phyloP scores from a whole-genome alignment of 2,888 invertebrate genomes.

The Hirtodrosophila histrioides region DNA sequence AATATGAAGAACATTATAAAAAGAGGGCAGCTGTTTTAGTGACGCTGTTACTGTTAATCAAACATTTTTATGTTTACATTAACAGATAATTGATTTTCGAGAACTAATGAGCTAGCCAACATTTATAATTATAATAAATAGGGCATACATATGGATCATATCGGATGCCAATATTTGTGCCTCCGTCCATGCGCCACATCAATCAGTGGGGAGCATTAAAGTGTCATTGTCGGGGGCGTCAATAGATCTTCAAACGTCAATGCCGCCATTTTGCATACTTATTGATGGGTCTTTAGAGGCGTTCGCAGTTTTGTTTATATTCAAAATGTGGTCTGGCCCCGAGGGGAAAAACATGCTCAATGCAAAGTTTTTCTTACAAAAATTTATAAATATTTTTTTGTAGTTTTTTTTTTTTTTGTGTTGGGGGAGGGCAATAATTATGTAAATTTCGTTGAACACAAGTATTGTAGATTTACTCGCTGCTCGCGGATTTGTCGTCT shows the following conservation, averaged over 20 bases:
- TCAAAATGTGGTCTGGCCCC: slow-evolving; percentile 28
- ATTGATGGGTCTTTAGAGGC: slow-evolving; percentile 73
- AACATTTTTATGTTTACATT: background rate
- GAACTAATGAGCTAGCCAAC: slow-evolving; percentile 30
- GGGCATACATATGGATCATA: slow-evolving; percentile 50
- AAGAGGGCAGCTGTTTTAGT: too few relatives aligned
- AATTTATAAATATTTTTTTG: slow-evolving; percentile 51
- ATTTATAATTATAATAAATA: slow-evolving; percentile 16
- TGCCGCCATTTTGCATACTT: slow-evolving; percentile 44
- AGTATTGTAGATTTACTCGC: slow-evolving; percentile 63
- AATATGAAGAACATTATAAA: too few relatives aligned
- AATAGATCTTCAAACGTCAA: slow-evolving; percentile 75
- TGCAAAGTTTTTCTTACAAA: slow-evolving; percentile 45
- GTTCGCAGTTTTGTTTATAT: slow-evolving; percentile 64
- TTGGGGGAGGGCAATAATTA: slow-evolving; percentile 64
- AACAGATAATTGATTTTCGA: slow-evolving; percentile 16
- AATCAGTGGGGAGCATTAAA: slow-evolving; percentile 70
- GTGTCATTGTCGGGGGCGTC: slow-evolving; percentile 74
- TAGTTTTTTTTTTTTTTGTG: background rate
- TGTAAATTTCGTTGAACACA: slow-evolving; percentile 65
- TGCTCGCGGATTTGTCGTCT: slow-evolving; percentile 54
- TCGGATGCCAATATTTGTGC: slow-evolving; percentile 56
- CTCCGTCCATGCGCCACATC: slow-evolving; percentile 53
- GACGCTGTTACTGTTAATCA: slow-evolving; percentile 3
- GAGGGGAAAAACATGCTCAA: slow-evolving; percentile 38